Conservation (phyloP, 1,140 invertebrate genomes). For the Grapholita molesta region DNA sequence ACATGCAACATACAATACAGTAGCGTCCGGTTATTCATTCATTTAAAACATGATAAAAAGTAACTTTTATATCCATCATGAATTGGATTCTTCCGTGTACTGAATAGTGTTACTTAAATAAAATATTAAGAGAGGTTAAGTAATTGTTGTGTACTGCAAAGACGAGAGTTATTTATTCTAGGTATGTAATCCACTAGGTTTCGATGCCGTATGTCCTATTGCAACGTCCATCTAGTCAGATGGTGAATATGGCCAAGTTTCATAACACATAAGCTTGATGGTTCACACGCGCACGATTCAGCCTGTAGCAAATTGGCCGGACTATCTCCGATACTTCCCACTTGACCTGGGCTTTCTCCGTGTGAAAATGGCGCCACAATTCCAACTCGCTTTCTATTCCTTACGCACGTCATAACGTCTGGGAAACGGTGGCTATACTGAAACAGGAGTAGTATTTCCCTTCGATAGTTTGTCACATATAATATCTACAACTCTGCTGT, state of each 20-base stretch:
- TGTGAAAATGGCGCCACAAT: constrained; percentile 7
- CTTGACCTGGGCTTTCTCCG: constrained; percentile 12
- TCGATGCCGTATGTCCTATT: not conserved
- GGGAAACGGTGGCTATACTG: not conserved
- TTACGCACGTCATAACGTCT: constrained; percentile 6
- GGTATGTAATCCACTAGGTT: too few species aligned
- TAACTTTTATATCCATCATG: too few species aligned
- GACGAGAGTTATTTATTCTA: too few species aligned
- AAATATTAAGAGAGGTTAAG: too few species aligned
- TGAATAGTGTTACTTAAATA: too few species aligned
- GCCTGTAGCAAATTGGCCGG: constrained; percentile 3
- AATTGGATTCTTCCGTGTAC: too few species aligned
- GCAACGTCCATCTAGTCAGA: not conserved
- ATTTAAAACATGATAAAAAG: too few species aligned
- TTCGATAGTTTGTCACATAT: not conserved
- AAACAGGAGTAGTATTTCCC: not conserved
- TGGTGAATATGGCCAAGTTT: not conserved
- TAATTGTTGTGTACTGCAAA: too few species aligned
- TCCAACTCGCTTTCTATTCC: constrained; percentile 13
- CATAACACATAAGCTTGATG: not conserved
- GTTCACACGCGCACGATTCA: not conserved
- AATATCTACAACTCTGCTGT: too few species aligned
- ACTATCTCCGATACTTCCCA: constrained; percentile 2
- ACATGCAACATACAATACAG: too few species aligned
- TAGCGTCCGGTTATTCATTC: too few species aligned